Evolutionary conservation across 2,888 invertebrate species (phyloP).

Genomic region (Stenodema calcarata): DNA sequence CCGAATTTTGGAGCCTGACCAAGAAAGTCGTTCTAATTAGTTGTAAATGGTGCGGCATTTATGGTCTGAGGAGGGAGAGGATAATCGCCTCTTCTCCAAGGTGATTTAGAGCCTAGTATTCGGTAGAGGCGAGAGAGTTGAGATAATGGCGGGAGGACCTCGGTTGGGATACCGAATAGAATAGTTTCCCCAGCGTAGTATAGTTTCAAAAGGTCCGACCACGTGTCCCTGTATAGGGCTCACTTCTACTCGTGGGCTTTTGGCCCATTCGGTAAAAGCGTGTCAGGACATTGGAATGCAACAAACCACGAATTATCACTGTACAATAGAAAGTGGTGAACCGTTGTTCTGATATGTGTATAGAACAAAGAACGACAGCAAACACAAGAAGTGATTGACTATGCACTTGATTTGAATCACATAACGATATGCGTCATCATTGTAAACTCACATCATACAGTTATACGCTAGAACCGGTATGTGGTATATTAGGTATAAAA

Average conservation of each 20-base stretch:
- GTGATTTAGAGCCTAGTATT: conserved; percentile 30
- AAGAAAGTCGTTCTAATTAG: conserved; percentile 19
- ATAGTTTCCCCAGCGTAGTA: not conserved
- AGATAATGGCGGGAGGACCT: conserved; percentile 20
- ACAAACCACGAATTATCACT: not conserved
- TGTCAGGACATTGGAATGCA: not conserved
- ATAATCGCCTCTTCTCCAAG: conserved; percentile 6
- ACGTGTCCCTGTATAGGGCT: no score
- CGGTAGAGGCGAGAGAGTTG: not conserved
- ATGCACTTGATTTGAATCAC: no score
- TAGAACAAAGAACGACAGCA: not conserved
- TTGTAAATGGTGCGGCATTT: conserved; percentile 1
- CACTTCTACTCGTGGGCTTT: not conserved
- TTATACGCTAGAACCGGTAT: no score
- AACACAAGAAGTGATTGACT: not conserved
- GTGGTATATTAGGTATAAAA: no score
- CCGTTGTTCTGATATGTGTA: not conserved
- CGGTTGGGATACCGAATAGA: not conserved
- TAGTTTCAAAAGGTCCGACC: not conserved
- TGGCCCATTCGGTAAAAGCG: not conserved
- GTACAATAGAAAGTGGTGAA: not conserved
- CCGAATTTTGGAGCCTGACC: not conserved
- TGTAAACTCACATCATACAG: no score
- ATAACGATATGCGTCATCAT: no score
- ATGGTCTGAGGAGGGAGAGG: not conserved